phyloP scores from a whole-genome alignment of 2,888 invertebrate genomes.

The Chloromyia formosa region DNA sequence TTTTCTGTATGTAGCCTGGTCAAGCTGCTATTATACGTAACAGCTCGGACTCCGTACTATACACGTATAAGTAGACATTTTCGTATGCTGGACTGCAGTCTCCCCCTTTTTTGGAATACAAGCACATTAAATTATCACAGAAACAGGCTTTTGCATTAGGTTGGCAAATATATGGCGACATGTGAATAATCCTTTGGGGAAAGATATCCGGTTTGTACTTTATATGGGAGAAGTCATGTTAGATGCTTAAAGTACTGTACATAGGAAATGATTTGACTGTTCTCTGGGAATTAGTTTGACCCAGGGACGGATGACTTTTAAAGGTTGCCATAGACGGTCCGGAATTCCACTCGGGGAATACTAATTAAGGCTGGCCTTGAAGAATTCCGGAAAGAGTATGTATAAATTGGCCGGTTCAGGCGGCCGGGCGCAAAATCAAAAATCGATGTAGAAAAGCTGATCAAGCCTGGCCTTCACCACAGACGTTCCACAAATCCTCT shows the following conservation, averaged over 20 bases:
- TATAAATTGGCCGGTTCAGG: too few relatives aligned
- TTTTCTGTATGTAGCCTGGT: neutral
- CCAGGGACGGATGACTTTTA: too few relatives aligned
- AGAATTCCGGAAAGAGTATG: too few relatives aligned
- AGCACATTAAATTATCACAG: conserved; percentile 47
- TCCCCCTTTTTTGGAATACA: neutral
- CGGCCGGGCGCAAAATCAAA: too few relatives aligned
- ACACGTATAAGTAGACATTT: neutral
- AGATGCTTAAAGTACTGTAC: conserved; percentile 9
- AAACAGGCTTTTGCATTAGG: conserved; percentile 48
- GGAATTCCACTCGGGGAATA: too few relatives aligned
- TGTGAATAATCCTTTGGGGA: conserved; percentile 47
- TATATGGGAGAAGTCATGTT: conserved; percentile 38
- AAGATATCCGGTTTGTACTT: conserved; percentile 43
- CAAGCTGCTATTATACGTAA: neutral
- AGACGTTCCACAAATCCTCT: too few relatives aligned
- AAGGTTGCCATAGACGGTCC: too few relatives aligned
- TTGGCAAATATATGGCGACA: conserved; percentile 48
- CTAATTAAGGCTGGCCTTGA: too few relatives aligned
- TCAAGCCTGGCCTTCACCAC: too few relatives aligned
- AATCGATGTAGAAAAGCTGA: too few relatives aligned
- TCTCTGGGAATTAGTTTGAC: conserved; percentile 20
- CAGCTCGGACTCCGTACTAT: neutral
- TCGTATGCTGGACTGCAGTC: neutral
- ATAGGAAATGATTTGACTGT: conserved; percentile 25